These are phyloP conservation scores for Folsomia manolachei DNA, from an alignment of 2,888 invertebrate species.

Conservation along the genomic window DNA sequence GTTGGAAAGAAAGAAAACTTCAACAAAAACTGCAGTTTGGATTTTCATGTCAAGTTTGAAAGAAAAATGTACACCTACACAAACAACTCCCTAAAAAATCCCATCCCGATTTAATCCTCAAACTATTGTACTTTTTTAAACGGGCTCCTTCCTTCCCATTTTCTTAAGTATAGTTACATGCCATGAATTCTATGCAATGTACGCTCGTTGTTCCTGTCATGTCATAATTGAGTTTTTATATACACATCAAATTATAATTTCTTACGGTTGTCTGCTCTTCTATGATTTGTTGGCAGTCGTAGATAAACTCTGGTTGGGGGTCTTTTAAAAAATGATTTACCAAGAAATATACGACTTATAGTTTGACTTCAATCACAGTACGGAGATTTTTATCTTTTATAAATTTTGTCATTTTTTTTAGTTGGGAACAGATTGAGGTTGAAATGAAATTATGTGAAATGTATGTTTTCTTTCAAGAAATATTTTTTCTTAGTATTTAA, in stretches of 20 bases:
- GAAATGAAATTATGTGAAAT: no score
- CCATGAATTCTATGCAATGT: no score
- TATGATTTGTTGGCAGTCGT: slow-evolving; percentile 26
- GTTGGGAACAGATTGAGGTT: no score
- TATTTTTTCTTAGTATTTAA: no score
- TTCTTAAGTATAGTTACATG: background rate
- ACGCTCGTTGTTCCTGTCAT: background rate
- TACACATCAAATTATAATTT: background rate
- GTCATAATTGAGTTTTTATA: background rate
- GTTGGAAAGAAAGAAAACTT: no score
- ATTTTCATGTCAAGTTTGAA: background rate
- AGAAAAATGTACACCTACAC: background rate
- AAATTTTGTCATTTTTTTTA: no score
- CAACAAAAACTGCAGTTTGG: background rate
- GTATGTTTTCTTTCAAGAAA: no score
- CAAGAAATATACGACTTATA: no score
- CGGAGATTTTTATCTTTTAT: no score
- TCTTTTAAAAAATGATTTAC: slow-evolving; percentile 24
- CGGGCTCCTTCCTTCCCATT: background rate
- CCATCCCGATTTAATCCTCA: background rate
- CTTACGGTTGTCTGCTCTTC: slow-evolving; percentile 25
- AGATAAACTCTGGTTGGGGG: slow-evolving; percentile 25
- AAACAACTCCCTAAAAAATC: background rate
- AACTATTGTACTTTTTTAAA: background rate
- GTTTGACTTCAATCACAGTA: no score